These are phyloP conservation scores for Ceyx cyanopectus DNA, from an alignment of 2,113 vertebrate genomes.

Conservation along the genomic window DNA sequence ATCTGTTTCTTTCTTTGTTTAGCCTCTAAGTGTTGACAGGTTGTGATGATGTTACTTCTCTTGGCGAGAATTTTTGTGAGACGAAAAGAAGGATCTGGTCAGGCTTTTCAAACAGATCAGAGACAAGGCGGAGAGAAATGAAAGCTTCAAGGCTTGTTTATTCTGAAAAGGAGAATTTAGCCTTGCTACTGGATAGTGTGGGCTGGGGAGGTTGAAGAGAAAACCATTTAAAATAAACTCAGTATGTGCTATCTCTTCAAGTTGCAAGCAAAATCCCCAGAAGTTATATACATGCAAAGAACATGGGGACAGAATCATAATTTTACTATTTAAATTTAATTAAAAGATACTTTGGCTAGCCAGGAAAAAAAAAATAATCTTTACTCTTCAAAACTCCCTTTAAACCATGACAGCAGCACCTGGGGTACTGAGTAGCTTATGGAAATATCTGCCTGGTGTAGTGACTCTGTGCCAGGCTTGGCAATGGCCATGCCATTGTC, in stretches of 20 bases:
- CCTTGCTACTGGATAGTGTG: not conserved
- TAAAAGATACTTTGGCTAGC: not conserved
- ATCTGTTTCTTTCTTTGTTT: slow-evolving; percentile 51
- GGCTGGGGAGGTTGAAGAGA: not conserved
- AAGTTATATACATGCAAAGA: not conserved
- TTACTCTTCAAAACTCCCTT: not conserved
- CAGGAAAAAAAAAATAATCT: not conserved
- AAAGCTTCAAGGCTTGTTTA: slow-evolving; percentile 25
- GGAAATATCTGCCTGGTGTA: not conserved
- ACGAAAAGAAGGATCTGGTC: slow-evolving; percentile 25
- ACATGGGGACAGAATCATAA: not conserved
- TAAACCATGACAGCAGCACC: not conserved
- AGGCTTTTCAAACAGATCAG: slow-evolving; percentile 53
- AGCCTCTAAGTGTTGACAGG: slow-evolving; percentile 58
- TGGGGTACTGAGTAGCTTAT: not conserved
- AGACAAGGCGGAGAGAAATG: slow-evolving; percentile 48
- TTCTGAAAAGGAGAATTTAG: slow-evolving; percentile 25
- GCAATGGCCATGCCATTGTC: not conserved
- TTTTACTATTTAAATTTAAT: not conserved
- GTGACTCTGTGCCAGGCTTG: not conserved
- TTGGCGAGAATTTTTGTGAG: slow-evolving; percentile 45
- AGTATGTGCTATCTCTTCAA: not conserved
- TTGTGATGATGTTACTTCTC: slow-evolving; percentile 41
- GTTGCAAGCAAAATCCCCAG: not conserved
- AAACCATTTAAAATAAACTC: not conserved